Conservation (phyloP, 2,888 invertebrate genomes). For the Candidula unifasciata region DNA sequence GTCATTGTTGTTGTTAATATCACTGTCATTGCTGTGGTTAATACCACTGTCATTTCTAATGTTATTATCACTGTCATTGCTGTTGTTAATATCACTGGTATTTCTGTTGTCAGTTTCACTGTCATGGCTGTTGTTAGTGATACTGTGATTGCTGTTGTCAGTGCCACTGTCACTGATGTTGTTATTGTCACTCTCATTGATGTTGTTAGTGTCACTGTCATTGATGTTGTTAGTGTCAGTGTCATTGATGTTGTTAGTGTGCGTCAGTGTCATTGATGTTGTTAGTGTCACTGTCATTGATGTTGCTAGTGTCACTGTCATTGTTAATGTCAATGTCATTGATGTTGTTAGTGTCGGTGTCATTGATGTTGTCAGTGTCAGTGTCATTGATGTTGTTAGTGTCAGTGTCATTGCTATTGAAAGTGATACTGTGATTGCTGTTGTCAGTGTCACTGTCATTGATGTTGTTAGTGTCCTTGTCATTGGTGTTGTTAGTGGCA, state of each 20-base stretch:
- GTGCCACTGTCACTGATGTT: slow-evolving; percentile 11
- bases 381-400: background rate
- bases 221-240: slow-evolving; percentile 1
- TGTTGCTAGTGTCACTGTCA: slow-evolving; percentile 51
- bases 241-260: too few species aligned
- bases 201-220: slow-evolving; percentile 11
- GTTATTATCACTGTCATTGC: background rate
- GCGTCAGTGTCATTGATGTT: slow-evolving; percentile 9
- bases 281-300: slow-evolving; percentile 9
- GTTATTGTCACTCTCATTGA: background rate
- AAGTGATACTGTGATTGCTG: background rate
- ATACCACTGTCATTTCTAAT: background rate
- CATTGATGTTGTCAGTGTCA: background rate
- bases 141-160: background rate
- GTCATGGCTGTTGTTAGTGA: background rate
- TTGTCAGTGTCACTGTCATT: background rate
- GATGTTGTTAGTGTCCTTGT: background rate
- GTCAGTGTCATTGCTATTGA: background rate
- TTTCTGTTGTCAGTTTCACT: background rate
- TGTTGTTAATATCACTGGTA: background rate
- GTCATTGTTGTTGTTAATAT: background rate
- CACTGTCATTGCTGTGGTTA: background rate
- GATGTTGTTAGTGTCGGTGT: too few species aligned
- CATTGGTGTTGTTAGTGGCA: slow-evolving; percentile 3
- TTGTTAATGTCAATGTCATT: slow-evolving; percentile 55